Evolutionary conservation across 2,113 vertebrate genomes (phyloP).

Genomic region (Takifugu flavidus): DNA sequence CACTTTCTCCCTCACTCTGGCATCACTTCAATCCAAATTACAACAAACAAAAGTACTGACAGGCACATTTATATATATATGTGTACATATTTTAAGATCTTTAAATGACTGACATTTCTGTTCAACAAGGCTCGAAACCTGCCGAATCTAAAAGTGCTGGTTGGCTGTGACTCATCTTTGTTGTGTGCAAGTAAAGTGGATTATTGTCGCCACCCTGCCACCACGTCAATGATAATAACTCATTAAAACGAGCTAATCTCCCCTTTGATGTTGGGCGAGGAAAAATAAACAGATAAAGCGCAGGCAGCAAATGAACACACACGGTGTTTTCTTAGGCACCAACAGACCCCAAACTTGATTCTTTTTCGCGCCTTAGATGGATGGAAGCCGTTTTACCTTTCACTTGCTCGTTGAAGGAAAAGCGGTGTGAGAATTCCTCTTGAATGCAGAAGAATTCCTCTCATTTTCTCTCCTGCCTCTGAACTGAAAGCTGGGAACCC

Average conservation of each 20-base stretch:
- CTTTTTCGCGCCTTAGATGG: conserved; percentile 15
- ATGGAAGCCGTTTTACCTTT: conserved; percentile 4
- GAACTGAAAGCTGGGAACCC: conserved; percentile 10
- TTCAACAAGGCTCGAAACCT: conserved; percentile 6
- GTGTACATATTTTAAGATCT: neutral
- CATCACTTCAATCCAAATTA: conserved; percentile 25
- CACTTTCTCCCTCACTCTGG: conserved; percentile 13
- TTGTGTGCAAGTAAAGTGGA: conserved; percentile 47
- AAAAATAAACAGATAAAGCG: neutral
- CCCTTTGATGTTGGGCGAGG: conserved; percentile 3
- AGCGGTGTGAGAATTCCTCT: conserved; percentile 31
- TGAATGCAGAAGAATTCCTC: conserved; percentile 28
- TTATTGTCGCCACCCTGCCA: conserved; percentile 25
- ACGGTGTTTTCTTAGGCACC: neutral
- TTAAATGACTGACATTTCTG: neutral
- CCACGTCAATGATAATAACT: conserved; percentile 27
- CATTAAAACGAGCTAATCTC: conserved; percentile 47
- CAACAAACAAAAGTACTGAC: conserved; percentile 3
- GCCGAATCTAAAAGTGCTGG: neutral
- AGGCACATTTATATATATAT: too few relatives aligned
- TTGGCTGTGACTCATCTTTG: conserved; percentile 29
- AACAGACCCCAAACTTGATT: neutral
- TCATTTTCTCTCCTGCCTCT: conserved; percentile 26
- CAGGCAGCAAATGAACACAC: conserved; percentile 9
- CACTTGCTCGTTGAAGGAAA: conserved; percentile 16